A percentile compares a stretch with the other conserved stretches of the same genome.
Evolutionary conservation across 1,140 invertebrate genomes (phyloP).

Genomic region (Eueides isabella): DNA sequence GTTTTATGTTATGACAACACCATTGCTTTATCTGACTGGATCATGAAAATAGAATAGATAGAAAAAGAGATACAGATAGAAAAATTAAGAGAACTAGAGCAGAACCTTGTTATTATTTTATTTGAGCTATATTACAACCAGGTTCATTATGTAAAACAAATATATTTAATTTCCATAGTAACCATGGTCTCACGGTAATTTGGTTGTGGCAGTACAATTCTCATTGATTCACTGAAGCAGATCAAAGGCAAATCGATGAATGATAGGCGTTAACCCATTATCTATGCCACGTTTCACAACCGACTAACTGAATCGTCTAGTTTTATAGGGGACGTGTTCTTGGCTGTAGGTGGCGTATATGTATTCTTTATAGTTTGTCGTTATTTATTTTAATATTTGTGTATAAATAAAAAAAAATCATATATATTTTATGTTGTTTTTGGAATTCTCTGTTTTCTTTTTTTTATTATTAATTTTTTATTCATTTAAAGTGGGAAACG

Average conservation of each 20-base stretch:
- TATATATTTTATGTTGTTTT: no score
- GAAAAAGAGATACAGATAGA: background rate
- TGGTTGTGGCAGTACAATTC: slow-evolving; percentile 18
- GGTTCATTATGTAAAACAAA: slow-evolving; percentile 8
- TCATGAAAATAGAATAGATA: no score
- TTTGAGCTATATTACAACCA: background rate
- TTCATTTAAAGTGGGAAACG: no score
- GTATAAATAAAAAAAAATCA: no score
- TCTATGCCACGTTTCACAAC: slow-evolving; percentile 22
- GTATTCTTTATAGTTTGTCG: no score
- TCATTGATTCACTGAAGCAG: slow-evolving; percentile 21
- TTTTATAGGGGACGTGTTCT: slow-evolving; percentile 2
- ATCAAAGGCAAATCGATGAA: slow-evolving; percentile 20
- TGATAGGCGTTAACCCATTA: slow-evolving; percentile 22
- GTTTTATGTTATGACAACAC: no score
- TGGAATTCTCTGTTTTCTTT: no score
- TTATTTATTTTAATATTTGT: no score
- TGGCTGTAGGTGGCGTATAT: background rate
- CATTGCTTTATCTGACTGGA: no score
- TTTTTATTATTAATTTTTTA: no score
- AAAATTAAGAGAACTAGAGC: background rate
- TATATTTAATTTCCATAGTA: slow-evolving; percentile 20
- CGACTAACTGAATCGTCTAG: background rate
- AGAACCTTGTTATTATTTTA: background rate
- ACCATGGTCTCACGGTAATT: slow-evolving; percentile 24